Evolutionary conservation across 2,888 invertebrate species (phyloP).

Genomic region (Laothoe populi): DNA sequence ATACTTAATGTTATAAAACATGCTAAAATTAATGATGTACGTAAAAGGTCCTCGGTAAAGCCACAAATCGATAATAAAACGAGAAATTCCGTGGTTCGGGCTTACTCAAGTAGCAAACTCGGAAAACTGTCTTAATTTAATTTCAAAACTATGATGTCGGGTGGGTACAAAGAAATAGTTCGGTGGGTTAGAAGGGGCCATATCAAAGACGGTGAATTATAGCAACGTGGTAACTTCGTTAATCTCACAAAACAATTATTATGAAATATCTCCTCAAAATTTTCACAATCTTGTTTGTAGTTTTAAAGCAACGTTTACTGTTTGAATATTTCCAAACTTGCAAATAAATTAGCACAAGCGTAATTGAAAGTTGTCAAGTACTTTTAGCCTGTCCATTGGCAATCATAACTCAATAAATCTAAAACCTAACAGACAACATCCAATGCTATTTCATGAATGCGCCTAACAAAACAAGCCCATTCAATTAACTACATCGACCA

Average conservation of each 20-base stretch:
- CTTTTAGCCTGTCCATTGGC: conserved; percentile 12
- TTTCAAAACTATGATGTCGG: conserved; percentile 70
- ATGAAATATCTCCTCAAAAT: background rate
- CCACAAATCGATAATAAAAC: conserved; percentile 20
- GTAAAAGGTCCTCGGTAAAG: conserved; percentile 32
- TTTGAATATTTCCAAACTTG: conserved; percentile 9
- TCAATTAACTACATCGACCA: conserved; percentile 61
- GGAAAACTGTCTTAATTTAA: conserved; percentile 62
- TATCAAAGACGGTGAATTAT: conserved; percentile 37
- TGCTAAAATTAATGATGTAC: conserved; percentile 1
- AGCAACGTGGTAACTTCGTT: conserved; percentile 17
- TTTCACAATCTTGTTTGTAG: background rate
- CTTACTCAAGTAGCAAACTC: conserved; percentile 42
- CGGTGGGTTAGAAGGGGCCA: conserved; percentile 44
- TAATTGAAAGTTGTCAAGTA: conserved; percentile 16
- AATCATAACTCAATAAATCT: conserved; percentile 17
- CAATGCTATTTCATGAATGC: conserved; percentile 52
- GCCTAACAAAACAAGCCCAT: conserved; percentile 64
- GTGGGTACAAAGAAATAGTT: conserved; percentile 74
- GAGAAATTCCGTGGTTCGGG: conserved; percentile 42
- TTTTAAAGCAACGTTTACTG: background rate
- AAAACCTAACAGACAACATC: conserved; percentile 22
- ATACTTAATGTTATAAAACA: background rate
- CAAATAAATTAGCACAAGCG: background rate
- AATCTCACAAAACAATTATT: conserved; percentile 22